phyloP scores from a whole-genome alignment of 2,113 vertebrate species.

The Phylloscopus trochilus region DNA sequence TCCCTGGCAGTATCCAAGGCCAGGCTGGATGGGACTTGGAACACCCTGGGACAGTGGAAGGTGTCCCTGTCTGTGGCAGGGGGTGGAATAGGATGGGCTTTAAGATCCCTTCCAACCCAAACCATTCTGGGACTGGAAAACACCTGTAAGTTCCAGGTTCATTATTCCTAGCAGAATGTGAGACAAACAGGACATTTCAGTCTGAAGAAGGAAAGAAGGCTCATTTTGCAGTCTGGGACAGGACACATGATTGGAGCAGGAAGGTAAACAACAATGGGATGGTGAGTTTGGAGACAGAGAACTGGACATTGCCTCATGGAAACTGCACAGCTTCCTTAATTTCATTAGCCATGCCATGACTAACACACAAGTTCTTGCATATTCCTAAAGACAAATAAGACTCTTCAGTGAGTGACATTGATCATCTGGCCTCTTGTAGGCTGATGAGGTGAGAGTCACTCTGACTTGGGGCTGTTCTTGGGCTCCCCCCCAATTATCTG shows the following conservation, averaged over 20 bases:
- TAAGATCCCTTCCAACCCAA: not conserved
- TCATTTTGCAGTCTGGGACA: not conserved
- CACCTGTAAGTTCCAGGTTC: not conserved
- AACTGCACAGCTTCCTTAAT: not conserved
- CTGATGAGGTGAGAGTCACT: not conserved
- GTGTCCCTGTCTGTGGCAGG: not conserved
- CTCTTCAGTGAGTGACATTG: not conserved
- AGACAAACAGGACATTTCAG: not conserved
- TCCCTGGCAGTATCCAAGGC: not conserved
- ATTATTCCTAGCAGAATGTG: not conserved
- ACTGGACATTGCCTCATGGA: not conserved
- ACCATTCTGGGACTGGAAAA: not conserved
- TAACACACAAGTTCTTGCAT: not conserved
- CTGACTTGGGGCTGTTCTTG: not conserved
- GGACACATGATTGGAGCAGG: not conserved
- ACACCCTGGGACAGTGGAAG: rapidly evolving
- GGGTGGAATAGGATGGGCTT: rapidly evolving
- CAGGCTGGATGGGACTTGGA: rapidly evolving
- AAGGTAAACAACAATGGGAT: not conserved
- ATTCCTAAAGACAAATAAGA: not conserved
- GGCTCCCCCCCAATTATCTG: not conserved
- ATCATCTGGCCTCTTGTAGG: not conserved
- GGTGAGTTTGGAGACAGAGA: not conserved
- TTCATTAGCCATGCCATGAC: not conserved
- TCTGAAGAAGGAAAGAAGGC: not conserved